These are phyloP conservation scores for Sebastes paucispinis DNA, from an alignment of 2,797 vertebrate species.

Conservation along the genomic window DNA sequence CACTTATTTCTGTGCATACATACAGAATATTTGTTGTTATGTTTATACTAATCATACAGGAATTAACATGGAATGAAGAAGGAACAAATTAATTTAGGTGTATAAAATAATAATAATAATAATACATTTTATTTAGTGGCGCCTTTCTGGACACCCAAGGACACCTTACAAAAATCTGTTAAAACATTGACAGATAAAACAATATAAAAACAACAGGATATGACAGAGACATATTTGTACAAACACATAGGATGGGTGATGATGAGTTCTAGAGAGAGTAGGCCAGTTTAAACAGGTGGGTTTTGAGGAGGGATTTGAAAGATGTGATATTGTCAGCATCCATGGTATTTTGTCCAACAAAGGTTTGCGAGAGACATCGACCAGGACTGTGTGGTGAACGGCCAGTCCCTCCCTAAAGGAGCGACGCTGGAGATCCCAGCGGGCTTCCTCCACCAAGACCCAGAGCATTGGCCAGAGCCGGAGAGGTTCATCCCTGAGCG, in stretches of 20 bases:
- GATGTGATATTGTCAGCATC: too few relatives aligned
- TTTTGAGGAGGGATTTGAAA: too few relatives aligned
- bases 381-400: constrained; percentile 85
- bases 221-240: too few relatives aligned
- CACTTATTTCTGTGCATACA: neutral
- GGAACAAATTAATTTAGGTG: neutral
- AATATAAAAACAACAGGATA: too few relatives aligned
- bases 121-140: too few relatives aligned
- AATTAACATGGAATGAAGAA: neutral
- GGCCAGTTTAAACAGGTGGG: too few relatives aligned
- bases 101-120: neutral
- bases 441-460: constrained; percentile 89
- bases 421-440: constrained; percentile 86
- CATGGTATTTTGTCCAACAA: neutral
- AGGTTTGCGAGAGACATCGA: constrained; percentile 89
- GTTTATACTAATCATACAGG: neutral
- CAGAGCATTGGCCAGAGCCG: constrained; percentile 89
- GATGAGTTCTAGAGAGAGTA: too few relatives aligned
- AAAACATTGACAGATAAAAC: too few relatives aligned
- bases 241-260: too few relatives aligned
- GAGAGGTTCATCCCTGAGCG: constrained; percentile 93
- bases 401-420: constrained; percentile 87
- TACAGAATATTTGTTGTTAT: neutral
- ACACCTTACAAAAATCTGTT: too few relatives aligned
- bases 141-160: too few relatives aligned